Base-by-base conservation (phyloP, 2,113 vertebrate genomes). In the Neofelis nebulosa region DNA sequence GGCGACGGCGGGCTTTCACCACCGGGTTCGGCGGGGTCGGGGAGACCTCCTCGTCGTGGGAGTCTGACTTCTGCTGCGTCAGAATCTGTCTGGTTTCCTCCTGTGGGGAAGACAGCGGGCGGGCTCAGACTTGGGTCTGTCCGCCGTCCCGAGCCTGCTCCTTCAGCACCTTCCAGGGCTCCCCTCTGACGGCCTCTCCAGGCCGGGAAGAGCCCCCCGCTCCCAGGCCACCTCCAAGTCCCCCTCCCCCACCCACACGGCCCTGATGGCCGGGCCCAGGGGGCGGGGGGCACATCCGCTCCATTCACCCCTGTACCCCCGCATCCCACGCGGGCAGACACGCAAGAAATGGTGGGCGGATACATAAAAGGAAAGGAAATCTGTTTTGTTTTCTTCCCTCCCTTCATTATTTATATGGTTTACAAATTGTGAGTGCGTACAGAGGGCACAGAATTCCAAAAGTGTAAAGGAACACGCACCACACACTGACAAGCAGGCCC, bases 61-160 rank as follows among this genome's bases (percentile, higher is more conserved):
- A 99, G 93, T 99, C 99, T 0, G 99, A 99, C 97, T 99, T 99
- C 99, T 99, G 99, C 23, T 99, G 99, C n/a, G 99, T 99, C 99
- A 99, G 98, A 74, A 99, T 99, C 98, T 99, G 99, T 97, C 99
- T 99, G 99, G 99, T 99, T 98, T 99, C 99, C 97, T 99, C 99
- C 99, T 99, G 93, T 33, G n/a, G 31, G 97, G 89, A 73, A 88
- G n/a, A 94, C 27, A 31, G 36, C 19, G 25, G 16, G 45, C 45
- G 45, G 45, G 45, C 45, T 45, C 45, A 45, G 7, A 45, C 45
- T 45, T 8, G 45, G 45, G 45, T 8, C 45, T 45, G 45, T 45
- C 45, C 7, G 7, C 8, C 41, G 41, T 5, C 4, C 29, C 0
- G 16, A 76, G 5, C 18, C 8, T 2, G 13, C 76, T 13, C 13